phyloP scores from a whole-genome alignment of 2,888 invertebrate genomes.

The Alviniconcha strummeri region DNA sequence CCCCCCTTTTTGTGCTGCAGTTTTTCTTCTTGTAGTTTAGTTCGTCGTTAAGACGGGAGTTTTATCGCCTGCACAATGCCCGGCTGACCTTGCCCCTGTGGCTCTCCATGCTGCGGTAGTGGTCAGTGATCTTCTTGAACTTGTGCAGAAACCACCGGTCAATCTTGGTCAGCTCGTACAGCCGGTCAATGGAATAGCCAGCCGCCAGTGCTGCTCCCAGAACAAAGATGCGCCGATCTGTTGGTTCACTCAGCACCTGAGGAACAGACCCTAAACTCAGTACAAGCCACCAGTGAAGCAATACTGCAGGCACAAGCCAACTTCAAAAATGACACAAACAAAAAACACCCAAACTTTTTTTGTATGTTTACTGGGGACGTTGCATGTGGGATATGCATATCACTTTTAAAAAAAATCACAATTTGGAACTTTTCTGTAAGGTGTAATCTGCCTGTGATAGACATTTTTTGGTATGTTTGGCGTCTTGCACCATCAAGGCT shows the following conservation, averaged over 20 bases:
- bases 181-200: slow-evolving; percentile 85
- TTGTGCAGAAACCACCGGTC: slow-evolving; percentile 97
- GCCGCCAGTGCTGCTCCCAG: slow-evolving; percentile 90
- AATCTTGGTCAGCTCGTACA: slow-evolving; percentile 96
- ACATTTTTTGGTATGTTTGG: too few relatives aligned
- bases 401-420: too few relatives aligned
- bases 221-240: slow-evolving; percentile 97
- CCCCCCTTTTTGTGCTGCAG: too few relatives aligned
- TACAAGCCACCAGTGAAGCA: neutral
- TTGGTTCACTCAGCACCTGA: slow-evolving; percentile 89
- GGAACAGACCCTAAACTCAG: neutral
- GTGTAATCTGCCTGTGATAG: too few relatives aligned
- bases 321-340: neutral
- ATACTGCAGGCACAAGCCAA: neutral
- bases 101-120: slow-evolving; percentile 81
- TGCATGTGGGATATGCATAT: too few relatives aligned
- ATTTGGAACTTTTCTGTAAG: too few relatives aligned
- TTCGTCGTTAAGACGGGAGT: too few relatives aligned
- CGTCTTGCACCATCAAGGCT: too few relatives aligned
- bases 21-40: too few relatives aligned
- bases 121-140: slow-evolving; percentile 92
- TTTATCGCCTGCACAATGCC: too few relatives aligned
- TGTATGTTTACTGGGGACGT: too few relatives aligned
- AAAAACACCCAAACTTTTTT: neutral
- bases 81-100: slow-evolving; percentile 54